Evolutionary conservation across 2,797 vertebrate species (phyloP).

Genomic region (Phoeniculus purpureus): DNA sequence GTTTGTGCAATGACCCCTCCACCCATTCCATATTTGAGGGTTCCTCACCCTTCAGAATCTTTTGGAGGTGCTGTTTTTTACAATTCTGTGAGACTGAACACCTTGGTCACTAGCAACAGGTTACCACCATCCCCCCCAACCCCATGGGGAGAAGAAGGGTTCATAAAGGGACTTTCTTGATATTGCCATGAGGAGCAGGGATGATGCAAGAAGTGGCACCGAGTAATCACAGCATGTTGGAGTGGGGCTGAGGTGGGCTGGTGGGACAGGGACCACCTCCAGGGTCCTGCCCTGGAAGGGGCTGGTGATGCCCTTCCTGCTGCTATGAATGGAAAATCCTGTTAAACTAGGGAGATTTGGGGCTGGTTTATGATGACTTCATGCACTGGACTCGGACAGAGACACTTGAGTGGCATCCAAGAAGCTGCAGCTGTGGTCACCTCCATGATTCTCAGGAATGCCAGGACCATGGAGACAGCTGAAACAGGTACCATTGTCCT

Average conservation of each 20-base stretch:
- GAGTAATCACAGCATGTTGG: not conserved
- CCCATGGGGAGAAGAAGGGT: too few relatives aligned
- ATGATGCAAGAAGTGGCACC: not conserved
- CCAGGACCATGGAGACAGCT: accelerated
- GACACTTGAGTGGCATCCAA: not conserved
- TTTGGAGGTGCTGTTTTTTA: conserved; percentile 41
- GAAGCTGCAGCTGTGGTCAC: not conserved
- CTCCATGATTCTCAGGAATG: not conserved
- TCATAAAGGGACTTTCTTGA: not conserved
- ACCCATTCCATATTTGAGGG: accelerated
- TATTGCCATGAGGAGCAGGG: accelerated
- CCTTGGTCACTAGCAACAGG: not conserved
- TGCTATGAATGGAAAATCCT: accelerated
- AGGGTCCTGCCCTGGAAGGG: not conserved
- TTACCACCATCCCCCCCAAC: too few relatives aligned
- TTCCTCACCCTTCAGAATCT: not conserved
- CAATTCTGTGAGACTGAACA: not conserved
- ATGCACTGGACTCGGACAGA: not conserved
- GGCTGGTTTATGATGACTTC: not conserved
- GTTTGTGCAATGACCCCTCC: not conserved
- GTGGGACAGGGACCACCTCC: not conserved
- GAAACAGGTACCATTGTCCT: not conserved
- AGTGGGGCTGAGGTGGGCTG: not conserved
- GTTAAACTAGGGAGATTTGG: not conserved
- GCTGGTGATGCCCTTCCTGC: accelerated